Conservation (phyloP, 2,888 invertebrate genomes). For the Ichneumoninae sp. region DNA sequence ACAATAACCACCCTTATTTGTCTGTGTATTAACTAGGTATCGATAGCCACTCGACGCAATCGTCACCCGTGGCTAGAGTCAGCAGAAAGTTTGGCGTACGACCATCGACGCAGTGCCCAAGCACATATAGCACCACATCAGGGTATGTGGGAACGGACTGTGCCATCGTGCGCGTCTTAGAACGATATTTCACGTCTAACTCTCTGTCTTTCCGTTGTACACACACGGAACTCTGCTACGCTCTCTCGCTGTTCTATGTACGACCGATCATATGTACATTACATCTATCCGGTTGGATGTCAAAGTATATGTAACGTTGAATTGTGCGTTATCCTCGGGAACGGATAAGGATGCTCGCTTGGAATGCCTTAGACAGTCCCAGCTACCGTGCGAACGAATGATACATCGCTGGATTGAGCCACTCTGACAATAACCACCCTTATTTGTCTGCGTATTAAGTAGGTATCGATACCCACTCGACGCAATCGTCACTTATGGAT, state of each 20-base stretch:
- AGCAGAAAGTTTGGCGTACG: too few species aligned
- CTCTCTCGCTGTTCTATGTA: conserved; percentile 7
- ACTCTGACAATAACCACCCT: not conserved
- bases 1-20: conserved; percentile 2
- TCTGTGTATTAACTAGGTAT: not conserved
- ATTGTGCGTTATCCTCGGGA: not conserved
- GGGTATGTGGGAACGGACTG: not conserved
- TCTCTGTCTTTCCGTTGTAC: conserved; percentile 1
- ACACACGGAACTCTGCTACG: not conserved
- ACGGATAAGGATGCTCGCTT: conserved; percentile 10
- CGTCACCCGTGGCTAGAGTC: not conserved
- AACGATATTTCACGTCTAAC: not conserved
- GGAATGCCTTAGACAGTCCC: not conserved
- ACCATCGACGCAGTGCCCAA: not conserved
- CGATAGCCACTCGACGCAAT: not conserved
- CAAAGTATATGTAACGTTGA: not conserved
- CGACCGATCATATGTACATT: too few species aligned
- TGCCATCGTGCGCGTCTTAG: not conserved
- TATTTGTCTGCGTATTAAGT: not conserved
- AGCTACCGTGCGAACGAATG: not conserved
- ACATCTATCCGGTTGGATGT: too few species aligned
- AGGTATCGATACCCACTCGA: not conserved
- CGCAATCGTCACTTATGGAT: not conserved
- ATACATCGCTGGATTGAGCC: too few species aligned
- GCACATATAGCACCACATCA: not conserved